Evolutionary conservation across 2,888 invertebrate genomes (phyloP).

Genomic region (Lamellibrachia columna): DNA sequence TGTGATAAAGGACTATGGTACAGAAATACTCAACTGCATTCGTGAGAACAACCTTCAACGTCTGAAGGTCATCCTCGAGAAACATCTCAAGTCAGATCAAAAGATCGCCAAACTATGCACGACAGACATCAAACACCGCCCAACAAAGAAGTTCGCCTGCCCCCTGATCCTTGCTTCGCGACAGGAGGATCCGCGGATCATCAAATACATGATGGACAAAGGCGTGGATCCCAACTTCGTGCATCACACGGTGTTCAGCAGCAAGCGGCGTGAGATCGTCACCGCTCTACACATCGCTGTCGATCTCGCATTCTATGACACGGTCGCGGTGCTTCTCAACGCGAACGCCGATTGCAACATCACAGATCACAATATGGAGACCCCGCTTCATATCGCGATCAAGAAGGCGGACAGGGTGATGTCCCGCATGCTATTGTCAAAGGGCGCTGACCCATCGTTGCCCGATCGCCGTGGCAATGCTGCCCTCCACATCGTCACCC

Average conservation of each 20-base stretch:
- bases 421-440: slow-evolving; percentile 42
- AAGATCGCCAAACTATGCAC: slow-evolving; percentile 44
- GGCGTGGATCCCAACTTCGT: slow-evolving; percentile 46
- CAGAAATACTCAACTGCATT: slow-evolving; percentile 46
- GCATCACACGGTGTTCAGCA: slow-evolving; percentile 45
- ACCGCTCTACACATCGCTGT: slow-evolving; percentile 46
- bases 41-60: slow-evolving; percentile 43
- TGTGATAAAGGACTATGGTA: slow-evolving; percentile 43
- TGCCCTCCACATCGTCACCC: slow-evolving; percentile 44
- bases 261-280: slow-evolving; percentile 40
- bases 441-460: slow-evolving; percentile 44
- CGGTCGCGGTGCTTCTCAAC: slow-evolving; percentile 40
- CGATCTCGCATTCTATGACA: slow-evolving; percentile 41
- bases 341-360: slow-evolving; percentile 45
- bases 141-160: slow-evolving; percentile 47
- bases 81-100: slow-evolving; percentile 39
- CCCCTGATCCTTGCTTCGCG: slow-evolving; percentile 47
- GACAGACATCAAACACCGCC: slow-evolving; percentile 46
- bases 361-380: slow-evolving; percentile 45
- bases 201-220: slow-evolving; percentile 44
- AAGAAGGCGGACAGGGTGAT: slow-evolving; percentile 45
- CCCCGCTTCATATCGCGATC: slow-evolving; percentile 45
- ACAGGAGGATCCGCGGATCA: slow-evolving; percentile 42
- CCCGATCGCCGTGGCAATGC: slow-evolving; percentile 43
- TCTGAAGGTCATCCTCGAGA: slow-evolving; percentile 41